phyloP scores from a whole-genome alignment of 2,888 invertebrate species.

The Hemicrepidius hirtus region DNA sequence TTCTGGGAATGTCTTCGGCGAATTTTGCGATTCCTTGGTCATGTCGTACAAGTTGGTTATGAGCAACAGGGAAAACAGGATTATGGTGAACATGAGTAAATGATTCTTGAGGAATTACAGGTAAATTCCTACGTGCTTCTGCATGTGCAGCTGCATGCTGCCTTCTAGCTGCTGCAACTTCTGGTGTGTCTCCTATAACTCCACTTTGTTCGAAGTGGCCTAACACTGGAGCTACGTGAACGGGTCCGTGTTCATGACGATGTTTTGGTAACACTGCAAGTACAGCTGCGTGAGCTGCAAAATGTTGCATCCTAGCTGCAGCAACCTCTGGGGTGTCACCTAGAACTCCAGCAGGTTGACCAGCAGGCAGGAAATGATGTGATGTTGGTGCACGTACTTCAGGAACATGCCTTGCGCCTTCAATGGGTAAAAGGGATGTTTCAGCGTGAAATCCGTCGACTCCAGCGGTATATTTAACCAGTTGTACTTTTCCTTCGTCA shows the following conservation, averaged over 20 bases:
- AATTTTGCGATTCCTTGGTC: slow-evolving; percentile 37
- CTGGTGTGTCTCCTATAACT: slow-evolving; percentile 42
- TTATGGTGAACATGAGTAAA: slow-evolving; percentile 1
- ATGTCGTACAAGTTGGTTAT: neutral
- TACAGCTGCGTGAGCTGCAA: slow-evolving; percentile 39
- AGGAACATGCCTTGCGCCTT: slow-evolving; percentile 4
- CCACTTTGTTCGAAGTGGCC: neutral
- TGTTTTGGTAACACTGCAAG: slow-evolving; percentile 19
- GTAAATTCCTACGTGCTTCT: slow-evolving; percentile 22
- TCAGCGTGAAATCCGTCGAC: slow-evolving; percentile 45
- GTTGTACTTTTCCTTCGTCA: slow-evolving; percentile 29
- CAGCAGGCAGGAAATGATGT: neutral
- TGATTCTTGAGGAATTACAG: slow-evolving; percentile 2
- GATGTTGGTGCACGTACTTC: neutral
- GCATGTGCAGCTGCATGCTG: slow-evolving; percentile 45
- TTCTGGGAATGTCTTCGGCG: slow-evolving; percentile 59
- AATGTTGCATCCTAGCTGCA: slow-evolving; percentile 43
- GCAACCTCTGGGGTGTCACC: slow-evolving; percentile 47
- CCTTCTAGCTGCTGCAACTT: slow-evolving; percentile 41
- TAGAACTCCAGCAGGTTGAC: neutral
- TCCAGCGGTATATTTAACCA: slow-evolving; percentile 54
- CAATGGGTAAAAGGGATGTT: slow-evolving; percentile 22
- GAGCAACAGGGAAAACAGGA: neutral
- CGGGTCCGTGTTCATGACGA: neutral
- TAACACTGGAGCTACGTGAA: slow-evolving; percentile 1